Percentiles rank a stretch among this genome's conserved stretches.
These are phyloP conservation scores for Hypomecis punctinalis DNA, from an alignment of 2,888 invertebrate species.

Conservation along the genomic window DNA sequence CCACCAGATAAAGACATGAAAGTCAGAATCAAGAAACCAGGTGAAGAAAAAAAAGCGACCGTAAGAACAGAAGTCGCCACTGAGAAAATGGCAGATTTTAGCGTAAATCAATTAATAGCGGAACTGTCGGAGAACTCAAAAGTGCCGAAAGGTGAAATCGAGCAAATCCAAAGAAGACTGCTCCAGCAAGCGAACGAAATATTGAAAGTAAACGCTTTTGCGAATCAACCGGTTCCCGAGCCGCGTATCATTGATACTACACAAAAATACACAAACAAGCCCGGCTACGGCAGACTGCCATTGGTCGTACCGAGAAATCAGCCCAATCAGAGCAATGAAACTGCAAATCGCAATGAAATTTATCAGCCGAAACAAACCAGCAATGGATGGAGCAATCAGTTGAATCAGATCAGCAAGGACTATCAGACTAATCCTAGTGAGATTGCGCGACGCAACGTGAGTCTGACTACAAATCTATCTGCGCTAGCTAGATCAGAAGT, in stretches of 20 bases:
- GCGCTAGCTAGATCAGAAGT: constrained; percentile 39
- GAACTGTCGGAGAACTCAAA: constrained; percentile 77
- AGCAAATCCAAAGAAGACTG: constrained; percentile 74
- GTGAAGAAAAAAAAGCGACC: constrained; percentile 49
- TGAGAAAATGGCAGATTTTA: constrained; percentile 67
- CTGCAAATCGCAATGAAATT: constrained; percentile 17
- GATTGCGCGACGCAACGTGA: constrained; percentile 53
- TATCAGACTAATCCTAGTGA: constrained; percentile 47
- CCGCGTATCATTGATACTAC: constrained; percentile 69
- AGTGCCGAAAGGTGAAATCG: constrained; percentile 77
- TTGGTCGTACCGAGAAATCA: constrained; percentile 61
- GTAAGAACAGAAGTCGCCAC: constrained; percentile 48
- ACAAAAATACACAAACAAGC: constrained; percentile 67
- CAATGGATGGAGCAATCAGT: constrained; percentile 31
- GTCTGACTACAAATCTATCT: constrained; percentile 18
- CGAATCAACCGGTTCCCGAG: constrained; percentile 60
- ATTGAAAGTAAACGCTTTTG: constrained; percentile 79
- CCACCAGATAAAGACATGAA: constrained; percentile 74
- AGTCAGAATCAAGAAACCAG: constrained; percentile 62
- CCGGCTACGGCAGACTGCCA: constrained; percentile 71
- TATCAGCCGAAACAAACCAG: constrained; percentile 19
- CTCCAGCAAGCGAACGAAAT: constrained; percentile 80
- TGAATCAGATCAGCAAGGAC: constrained; percentile 37
- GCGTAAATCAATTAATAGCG: constrained; percentile 76
- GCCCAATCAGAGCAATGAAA: constrained; percentile 43